A percentile compares a stretch with the other conserved stretches of the same genome.
Conservation (phyloP, 2,113 vertebrate genomes). For the Pycnonotus jocosus region DNA sequence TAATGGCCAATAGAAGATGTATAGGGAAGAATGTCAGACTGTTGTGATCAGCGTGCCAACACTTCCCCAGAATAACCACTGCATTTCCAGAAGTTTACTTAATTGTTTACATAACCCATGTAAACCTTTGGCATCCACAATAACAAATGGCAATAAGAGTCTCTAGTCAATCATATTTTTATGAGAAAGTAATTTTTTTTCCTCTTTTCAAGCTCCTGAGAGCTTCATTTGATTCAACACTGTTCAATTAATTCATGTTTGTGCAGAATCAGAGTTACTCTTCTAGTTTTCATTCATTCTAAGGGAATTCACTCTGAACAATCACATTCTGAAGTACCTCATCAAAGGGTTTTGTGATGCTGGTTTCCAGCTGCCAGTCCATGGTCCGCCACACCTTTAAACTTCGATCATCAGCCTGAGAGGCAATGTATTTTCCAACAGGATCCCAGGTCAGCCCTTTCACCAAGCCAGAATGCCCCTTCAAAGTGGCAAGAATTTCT, state of each 20-base stretch:
- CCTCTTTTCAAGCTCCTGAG: background rate
- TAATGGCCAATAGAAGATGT: background rate
- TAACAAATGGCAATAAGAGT: background rate
- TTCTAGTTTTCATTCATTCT: background rate
- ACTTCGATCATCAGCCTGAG: slow-evolving; percentile 95
- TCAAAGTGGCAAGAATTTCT: slow-evolving; percentile 92
- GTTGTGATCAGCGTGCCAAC: background rate
- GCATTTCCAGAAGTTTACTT: background rate
- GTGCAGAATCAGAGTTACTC: background rate
- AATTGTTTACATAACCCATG: background rate
- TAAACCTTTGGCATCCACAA: background rate
- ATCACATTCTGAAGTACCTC: slow-evolving; percentile 76
- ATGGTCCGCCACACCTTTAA: slow-evolving; percentile 96
- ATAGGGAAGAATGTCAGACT: background rate
- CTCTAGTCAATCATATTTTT: background rate
- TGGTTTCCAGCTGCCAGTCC: slow-evolving; percentile 97
- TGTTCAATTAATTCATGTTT: background rate
- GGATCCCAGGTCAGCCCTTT: slow-evolving; percentile 98
- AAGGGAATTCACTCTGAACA: background rate
- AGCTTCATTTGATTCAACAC: background rate
- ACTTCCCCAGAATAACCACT: background rate
- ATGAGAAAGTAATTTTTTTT: background rate
- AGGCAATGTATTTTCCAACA: slow-evolving; percentile 96
- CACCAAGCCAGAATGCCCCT: slow-evolving; percentile 93
- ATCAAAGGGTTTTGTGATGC: slow-evolving; percentile 95